These are phyloP conservation scores for Pseudomyrmex cubaensis DNA, from an alignment of 1,140 invertebrate species.

Conservation along the genomic window DNA sequence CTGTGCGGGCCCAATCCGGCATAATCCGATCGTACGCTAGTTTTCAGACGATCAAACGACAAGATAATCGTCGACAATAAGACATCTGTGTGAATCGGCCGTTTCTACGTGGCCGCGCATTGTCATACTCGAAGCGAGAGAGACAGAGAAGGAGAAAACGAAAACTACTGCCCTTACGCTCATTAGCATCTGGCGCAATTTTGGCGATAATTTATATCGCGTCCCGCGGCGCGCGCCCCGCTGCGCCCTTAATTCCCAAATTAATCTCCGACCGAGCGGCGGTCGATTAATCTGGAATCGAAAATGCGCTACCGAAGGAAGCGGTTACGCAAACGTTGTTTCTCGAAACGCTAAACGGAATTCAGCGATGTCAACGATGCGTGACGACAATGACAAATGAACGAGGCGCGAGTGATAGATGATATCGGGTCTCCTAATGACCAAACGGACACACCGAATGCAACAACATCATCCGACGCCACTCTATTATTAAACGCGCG, in stretches of 20 bases:
- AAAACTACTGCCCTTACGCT: conserved; percentile 54
- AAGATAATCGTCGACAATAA: conserved; percentile 25
- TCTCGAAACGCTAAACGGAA: conserved; percentile 45
- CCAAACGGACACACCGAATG: conserved; percentile 10
- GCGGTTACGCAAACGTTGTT: conserved; percentile 57
- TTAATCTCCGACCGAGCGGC: conserved; percentile 72
- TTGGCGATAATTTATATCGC: conserved; percentile 76
- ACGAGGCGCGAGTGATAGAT: conserved; percentile 49
- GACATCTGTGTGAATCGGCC: conserved; percentile 1
- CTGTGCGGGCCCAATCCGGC: neutral
- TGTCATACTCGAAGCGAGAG: neutral
- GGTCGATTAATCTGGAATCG: conserved; percentile 68
- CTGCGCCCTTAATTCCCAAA: conserved; percentile 77
- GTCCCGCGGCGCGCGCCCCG: conserved; percentile 65
- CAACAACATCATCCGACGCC: conserved; percentile 40
- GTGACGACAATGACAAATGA: conserved; percentile 55
- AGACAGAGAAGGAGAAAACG: neutral
- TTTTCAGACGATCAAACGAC: conserved; percentile 12
- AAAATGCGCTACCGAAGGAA: conserved; percentile 65
- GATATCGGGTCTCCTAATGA: conserved; percentile 45
- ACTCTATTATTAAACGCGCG: conserved; percentile 34
- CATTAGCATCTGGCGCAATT: conserved; percentile 75
- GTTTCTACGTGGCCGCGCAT: neutral
- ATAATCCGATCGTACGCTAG: conserved; percentile 16
- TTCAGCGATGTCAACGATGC: conserved; percentile 46